These are phyloP conservation scores for Brienomyrus brachyistius DNA, from an alignment of 2,113 vertebrate genomes.

Conservation along the genomic window DNA sequence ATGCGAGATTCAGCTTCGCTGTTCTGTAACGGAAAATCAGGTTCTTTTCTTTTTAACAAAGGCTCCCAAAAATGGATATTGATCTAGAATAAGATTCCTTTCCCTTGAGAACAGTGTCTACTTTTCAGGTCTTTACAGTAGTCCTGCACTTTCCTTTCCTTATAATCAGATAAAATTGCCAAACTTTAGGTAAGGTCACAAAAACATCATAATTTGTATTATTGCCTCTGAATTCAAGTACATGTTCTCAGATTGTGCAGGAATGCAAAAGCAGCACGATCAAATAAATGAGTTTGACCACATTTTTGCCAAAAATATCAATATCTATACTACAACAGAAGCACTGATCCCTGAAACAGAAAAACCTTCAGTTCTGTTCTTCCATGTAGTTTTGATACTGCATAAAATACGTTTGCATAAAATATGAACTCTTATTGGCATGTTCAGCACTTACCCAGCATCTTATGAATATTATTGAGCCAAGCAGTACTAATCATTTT, in stretches of 20 bases:
- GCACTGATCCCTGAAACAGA: neutral
- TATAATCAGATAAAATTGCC: neutral
- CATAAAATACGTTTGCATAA: neutral
- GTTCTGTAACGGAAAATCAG: neutral
- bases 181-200: neutral
- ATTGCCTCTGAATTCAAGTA: neutral
- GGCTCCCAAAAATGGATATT: neutral
- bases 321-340: neutral
- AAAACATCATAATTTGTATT: neutral
- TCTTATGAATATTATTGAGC: neutral
- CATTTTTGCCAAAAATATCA: neutral
- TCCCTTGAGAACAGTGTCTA: neutral
- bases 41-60: neutral
- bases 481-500: neutral
- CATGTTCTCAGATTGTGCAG: neutral
- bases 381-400: neutral
- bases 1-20: neutral
- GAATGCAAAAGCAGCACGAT: neutral
- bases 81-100: neutral
- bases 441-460: neutral
- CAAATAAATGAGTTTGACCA: neutral
- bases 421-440: neutral
- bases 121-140: neutral
- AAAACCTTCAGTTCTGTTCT: neutral
- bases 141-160: neutral